phyloP scores from a whole-genome alignment of 2,888 invertebrate genomes.

The Ligdia adustata region DNA sequence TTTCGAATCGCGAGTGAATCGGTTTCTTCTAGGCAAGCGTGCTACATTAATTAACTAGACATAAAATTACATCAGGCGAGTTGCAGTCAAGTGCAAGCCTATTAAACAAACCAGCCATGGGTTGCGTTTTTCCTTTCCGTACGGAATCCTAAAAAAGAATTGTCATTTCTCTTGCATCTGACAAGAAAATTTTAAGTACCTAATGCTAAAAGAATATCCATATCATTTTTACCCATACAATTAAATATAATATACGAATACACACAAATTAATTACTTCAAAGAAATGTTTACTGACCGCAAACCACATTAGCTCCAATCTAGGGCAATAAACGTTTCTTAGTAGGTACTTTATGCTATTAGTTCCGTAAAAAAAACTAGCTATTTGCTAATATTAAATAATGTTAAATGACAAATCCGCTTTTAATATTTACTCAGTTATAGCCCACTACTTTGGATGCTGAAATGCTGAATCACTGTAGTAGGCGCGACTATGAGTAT shows the following conservation, averaged over 20 bases:
- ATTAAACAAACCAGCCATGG: too few species aligned
- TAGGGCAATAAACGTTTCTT: background rate
- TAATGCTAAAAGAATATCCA: background rate
- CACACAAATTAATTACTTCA: constrained; percentile 11
- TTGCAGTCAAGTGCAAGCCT: too few species aligned
- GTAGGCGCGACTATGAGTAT: constrained; percentile 34
- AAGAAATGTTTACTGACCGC: background rate
- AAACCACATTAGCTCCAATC: background rate
- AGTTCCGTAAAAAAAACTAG: background rate
- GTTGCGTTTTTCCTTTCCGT: too few species aligned
- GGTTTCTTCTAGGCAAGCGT: too few species aligned
- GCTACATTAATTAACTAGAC: too few species aligned
- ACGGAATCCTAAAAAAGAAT: too few species aligned
- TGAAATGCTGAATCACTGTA: constrained; percentile 41
- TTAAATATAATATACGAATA: too few species aligned
- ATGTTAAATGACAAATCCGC: constrained; percentile 27
- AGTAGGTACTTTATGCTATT: background rate
- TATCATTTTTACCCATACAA: background rate
- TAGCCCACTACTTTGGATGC: constrained; percentile 27
- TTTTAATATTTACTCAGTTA: constrained; percentile 22
- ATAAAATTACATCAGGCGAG: too few species aligned
- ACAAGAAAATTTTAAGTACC: too few species aligned
- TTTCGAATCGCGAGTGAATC: too few species aligned
- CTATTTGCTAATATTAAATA: background rate
- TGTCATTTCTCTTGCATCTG: too few species aligned